Evolutionary conservation across 2,888 invertebrate genomes (phyloP).

Genomic region (Chaetogeoica ovagalla): DNA sequence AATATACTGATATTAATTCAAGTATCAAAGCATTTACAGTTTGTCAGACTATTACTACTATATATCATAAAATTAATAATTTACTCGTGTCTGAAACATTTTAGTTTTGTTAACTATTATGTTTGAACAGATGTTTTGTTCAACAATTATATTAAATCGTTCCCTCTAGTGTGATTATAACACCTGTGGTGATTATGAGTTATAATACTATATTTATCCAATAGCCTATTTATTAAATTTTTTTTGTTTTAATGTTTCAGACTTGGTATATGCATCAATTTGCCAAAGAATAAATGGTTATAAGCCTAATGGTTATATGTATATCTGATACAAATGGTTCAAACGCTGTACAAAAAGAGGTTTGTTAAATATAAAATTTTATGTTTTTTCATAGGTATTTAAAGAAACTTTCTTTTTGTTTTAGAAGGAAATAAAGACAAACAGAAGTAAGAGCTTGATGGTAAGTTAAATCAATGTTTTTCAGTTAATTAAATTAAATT

Average conservation of each 20-base stretch:
- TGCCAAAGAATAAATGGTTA: constrained; percentile 50
- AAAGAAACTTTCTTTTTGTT: neutral
- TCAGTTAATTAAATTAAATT: neutral
- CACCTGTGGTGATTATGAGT: constrained; percentile 18
- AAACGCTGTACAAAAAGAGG: constrained; percentile 44
- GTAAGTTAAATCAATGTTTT: neutral
- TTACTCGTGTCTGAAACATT: constrained; percentile 4
- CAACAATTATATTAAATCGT: constrained; percentile 28
- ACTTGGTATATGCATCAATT: constrained; percentile 49
- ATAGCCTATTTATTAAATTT: constrained; percentile 14
- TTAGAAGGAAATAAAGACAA: constrained; percentile 42
- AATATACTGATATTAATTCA: neutral
- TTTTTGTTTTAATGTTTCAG: constrained; percentile 33
- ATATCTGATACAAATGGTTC: constrained; percentile 49
- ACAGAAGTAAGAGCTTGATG: constrained; percentile 38
- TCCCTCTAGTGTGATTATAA: constrained; percentile 17
- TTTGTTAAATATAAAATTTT: constrained; percentile 11
- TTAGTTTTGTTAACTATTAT: constrained; percentile 11
- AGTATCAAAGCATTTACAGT: neutral
- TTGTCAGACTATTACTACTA: neutral
- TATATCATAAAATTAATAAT: constrained; percentile 14
- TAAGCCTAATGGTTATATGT: constrained; percentile 50
- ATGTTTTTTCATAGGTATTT: neutral
- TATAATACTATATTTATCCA: neutral
- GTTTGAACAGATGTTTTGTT: constrained; percentile 46